A percentile compares a stretch with the other conserved stretches of the same genome.
Evolutionary conservation across 2,888 invertebrate genomes (phyloP).

Genomic region (Epinotia nisella): DNA sequence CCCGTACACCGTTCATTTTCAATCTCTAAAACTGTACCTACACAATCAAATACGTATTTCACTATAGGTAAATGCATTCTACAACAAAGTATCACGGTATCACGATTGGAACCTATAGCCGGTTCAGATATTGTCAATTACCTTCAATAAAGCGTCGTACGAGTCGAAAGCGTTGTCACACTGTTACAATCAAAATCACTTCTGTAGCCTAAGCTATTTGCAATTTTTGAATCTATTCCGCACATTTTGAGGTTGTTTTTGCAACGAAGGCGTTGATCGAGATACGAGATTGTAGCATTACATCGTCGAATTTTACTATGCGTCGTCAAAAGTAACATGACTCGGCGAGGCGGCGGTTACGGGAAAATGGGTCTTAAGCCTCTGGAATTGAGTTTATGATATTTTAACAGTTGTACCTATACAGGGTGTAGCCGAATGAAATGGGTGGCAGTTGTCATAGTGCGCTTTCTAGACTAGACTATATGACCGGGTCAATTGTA

Average conservation of each 20-base stretch:
- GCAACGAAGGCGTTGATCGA: not conserved
- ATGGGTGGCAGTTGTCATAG: conserved; percentile 16
- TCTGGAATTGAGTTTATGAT: too few species aligned
- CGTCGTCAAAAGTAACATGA: conserved; percentile 12
- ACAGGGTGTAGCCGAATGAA: not conserved
- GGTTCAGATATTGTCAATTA: conserved; percentile 7
- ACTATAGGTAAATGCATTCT: not conserved
- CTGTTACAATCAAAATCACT: not conserved
- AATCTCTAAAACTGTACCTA: not conserved
- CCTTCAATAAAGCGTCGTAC: conserved; percentile 14
- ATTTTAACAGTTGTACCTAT: not conserved
- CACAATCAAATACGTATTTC: not conserved
- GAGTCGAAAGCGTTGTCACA: conserved; percentile 2
- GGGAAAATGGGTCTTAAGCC: not conserved
- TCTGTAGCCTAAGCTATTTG: not conserved
- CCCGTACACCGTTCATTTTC: too few species aligned
- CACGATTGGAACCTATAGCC: not conserved
- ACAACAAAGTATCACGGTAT: conserved; percentile 4
- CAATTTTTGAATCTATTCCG: not conserved
- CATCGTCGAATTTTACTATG: conserved; percentile 1
- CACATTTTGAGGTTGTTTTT: not conserved
- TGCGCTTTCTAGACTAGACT: conserved; percentile 2
- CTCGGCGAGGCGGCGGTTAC: not conserved
- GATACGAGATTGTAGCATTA: not conserved
- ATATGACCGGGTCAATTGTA: conserved; percentile 8